A percentile compares a stretch with the other conserved stretches of the same genome.
phyloP scores from a whole-genome alignment of 1,140 invertebrate genomes.

The Acyrthosiphon pisum region DNA sequence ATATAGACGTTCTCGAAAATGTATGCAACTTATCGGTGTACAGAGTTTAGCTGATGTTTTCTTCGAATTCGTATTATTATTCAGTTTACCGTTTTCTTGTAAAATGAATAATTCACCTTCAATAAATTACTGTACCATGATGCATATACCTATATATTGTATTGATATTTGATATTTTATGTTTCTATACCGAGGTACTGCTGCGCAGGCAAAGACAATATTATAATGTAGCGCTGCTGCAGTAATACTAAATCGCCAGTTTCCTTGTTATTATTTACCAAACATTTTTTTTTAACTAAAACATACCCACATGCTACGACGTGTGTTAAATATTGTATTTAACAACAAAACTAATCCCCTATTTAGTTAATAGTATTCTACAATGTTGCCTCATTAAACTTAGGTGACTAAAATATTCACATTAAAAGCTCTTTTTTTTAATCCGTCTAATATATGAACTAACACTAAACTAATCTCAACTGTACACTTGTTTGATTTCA shows the following conservation, averaged over 20 bases:
- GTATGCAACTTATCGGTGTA: neutral
- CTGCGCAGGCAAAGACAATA: neutral
- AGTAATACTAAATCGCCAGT: neutral
- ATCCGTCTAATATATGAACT: neutral
- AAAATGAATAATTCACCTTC: conserved; percentile 17
- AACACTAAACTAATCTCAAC: neutral
- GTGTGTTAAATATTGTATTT: neutral
- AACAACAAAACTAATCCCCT: neutral
- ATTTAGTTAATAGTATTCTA: neutral
- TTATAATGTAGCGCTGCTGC: neutral
- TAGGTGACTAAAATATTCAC: neutral
- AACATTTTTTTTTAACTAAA: neutral
- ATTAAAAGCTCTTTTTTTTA: neutral
- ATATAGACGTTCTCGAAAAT: neutral
- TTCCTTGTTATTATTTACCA: neutral
- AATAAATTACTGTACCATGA: neutral
- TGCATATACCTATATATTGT: neutral
- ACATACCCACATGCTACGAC: neutral
- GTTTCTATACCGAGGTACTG: neutral
- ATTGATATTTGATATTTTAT: neutral
- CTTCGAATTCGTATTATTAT: neutral
- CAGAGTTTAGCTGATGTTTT: neutral
- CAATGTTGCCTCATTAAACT: neutral
- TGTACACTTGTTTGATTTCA: conserved; percentile 61
- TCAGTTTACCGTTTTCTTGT: neutral